Evolutionary conservation across 2,888 invertebrate genomes (phyloP).

Genomic region (Cotesia congregata): DNA sequence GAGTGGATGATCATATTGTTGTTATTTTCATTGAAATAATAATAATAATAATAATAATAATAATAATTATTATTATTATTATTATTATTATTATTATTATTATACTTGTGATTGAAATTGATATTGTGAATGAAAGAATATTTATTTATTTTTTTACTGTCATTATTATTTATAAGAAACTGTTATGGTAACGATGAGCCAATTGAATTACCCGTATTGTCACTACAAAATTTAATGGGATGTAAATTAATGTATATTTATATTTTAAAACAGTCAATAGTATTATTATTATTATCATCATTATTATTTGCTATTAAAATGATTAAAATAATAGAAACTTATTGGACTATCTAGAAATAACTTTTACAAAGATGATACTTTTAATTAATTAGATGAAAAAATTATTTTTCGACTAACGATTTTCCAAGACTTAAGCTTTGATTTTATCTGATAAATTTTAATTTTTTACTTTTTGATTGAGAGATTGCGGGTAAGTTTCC

Average conservation of each 20-base stretch:
- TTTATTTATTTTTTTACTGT: background rate
- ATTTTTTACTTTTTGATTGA: conserved; percentile 1
- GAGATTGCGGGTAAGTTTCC: conserved; percentile 22
- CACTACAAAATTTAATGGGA: too few species aligned
- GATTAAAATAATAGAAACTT: background rate
- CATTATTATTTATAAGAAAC: background rate
- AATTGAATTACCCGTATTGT: background rate
- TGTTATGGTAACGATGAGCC: background rate
- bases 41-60: background rate
- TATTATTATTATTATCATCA: too few species aligned
- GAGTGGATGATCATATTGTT: background rate
- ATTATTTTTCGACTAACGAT: conserved; percentile 7
- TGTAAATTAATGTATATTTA: too few species aligned
- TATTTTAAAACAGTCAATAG: background rate
- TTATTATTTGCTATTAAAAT: too few species aligned
- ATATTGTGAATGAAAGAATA: background rate
- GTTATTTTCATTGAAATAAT: background rate
- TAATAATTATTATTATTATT: background rate
- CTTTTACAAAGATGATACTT: background rate
- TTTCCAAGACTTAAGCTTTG: conserved; percentile 5
- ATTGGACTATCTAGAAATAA: background rate
- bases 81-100: background rate
- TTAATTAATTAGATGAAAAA: conserved; percentile 20
- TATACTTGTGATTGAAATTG: background rate
- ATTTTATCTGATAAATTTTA: conserved; percentile 2